Evolutionary conservation across 2,797 vertebrate species (phyloP).

Genomic region (Chelon auratus): DNA sequence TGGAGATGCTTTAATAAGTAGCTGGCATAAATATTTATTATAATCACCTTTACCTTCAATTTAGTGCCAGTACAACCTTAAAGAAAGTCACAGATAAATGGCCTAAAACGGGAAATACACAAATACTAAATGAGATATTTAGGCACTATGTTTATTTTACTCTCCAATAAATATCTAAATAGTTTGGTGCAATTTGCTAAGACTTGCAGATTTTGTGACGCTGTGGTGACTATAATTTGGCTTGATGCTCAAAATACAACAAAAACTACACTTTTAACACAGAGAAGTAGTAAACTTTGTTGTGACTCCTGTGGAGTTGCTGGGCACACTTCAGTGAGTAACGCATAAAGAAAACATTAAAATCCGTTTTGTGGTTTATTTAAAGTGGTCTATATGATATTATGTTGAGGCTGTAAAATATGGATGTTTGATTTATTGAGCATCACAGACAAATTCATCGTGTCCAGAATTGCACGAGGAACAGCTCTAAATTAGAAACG

Average conservation of each 20-base stretch:
- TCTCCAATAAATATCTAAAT: too few relatives aligned
- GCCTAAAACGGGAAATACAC: not conserved
- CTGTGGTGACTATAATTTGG: not conserved
- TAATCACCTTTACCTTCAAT: not conserved
- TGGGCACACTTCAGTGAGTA: not conserved
- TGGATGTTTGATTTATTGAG: not conserved
- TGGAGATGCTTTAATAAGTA: not conserved
- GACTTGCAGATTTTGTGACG: slow-evolving; percentile 4
- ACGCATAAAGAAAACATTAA: not conserved
- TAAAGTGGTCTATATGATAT: not conserved
- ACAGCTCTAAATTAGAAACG: not conserved
- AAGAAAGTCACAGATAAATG: slow-evolving; percentile 6
- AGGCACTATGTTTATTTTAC: too few relatives aligned
- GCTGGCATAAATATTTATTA: not conserved
- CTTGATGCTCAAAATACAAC: slow-evolving; percentile 1
- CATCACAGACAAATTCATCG: not conserved
- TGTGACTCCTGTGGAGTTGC: slow-evolving; percentile 1
- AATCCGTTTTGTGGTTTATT: not conserved
- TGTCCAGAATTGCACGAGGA: not conserved
- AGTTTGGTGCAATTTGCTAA: not conserved
- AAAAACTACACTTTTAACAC: not conserved
- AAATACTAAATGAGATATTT: not conserved
- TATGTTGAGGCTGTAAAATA: not conserved
- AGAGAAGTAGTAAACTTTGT: not conserved
- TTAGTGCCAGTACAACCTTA: not conserved